Evolutionary conservation across 37 sponge, comb jelly and placozoan species (phyloP).

Genomic region (Crambe crambe): DNA sequence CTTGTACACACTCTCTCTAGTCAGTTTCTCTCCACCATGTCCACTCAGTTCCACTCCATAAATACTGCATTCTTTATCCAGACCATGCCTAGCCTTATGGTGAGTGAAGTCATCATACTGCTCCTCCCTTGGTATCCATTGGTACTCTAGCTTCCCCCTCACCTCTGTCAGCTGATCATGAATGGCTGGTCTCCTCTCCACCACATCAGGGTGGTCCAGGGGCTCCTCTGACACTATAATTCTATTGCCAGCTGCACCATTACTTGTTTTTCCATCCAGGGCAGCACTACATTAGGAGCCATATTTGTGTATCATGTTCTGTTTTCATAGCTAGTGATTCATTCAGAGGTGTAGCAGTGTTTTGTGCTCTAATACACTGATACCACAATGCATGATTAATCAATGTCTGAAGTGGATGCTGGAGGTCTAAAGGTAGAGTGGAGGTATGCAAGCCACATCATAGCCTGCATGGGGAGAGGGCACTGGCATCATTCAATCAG

Average conservation of each 20-base stretch:
- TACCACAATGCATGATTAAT: too few relatives aligned
- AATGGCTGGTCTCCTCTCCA: background rate
- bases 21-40: background rate
- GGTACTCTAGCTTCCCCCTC: background rate
- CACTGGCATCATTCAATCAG: too few relatives aligned
- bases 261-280: background rate
- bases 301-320: too few relatives aligned
- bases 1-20: background rate
- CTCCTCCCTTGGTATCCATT: background rate
- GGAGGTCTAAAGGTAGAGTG: too few relatives aligned
- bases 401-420: too few relatives aligned
- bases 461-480: too few relatives aligned
- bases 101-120: slow-evolving; percentile 16
- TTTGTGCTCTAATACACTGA: too few relatives aligned
- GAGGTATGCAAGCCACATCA: too few relatives aligned
- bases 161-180: slow-evolving; percentile 4
- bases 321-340: too few relatives aligned
- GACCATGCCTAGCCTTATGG: background rate
- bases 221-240: background rate
- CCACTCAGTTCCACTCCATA: background rate
- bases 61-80: background rate
- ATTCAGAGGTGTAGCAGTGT: too few relatives aligned
- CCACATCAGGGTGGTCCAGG: background rate
- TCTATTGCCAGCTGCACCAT: slow-evolving; percentile 27
- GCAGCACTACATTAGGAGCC: too few relatives aligned